Evolutionary conservation across 92 coral and sea anemone genomes (phyloP).

Genomic region (Phymanthus crucifer): DNA sequence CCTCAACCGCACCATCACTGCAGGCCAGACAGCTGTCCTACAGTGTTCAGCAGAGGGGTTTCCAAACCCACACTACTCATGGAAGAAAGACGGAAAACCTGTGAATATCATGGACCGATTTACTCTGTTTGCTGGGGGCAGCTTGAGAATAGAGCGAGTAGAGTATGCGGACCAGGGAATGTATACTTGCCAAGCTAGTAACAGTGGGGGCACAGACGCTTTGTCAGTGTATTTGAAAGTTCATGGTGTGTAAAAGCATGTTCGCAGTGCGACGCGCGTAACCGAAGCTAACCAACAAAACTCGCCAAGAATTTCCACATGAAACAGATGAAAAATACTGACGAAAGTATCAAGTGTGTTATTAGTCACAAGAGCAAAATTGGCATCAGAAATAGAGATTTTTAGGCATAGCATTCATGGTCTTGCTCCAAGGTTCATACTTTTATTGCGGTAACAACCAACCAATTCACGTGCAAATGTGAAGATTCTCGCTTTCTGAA

Average conservation of each 20-base stretch:
- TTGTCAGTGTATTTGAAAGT: slow-evolving; percentile 59
- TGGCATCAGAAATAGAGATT: no score
- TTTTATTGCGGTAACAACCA: no score
- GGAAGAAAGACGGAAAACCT: slow-evolving; percentile 67
- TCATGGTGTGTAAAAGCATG: slow-evolving; percentile 74
- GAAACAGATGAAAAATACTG: no score
- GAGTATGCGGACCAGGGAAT: slow-evolving; percentile 60
- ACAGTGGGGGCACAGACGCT: slow-evolving; percentile 52
- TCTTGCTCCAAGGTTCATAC: no score
- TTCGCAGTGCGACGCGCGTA: no score
- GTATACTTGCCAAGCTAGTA: slow-evolving; percentile 73
- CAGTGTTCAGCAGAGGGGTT: slow-evolving; percentile 86
- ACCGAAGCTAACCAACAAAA: no score
- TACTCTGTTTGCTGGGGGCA: slow-evolving; percentile 77
- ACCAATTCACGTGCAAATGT: no score
- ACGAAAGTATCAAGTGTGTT: no score
- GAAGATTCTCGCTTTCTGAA: no score
- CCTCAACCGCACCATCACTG: slow-evolving; percentile 52
- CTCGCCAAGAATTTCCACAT: no score
- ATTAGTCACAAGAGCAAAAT: no score
- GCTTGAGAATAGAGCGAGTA: slow-evolving; percentile 68
- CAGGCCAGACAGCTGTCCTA: slow-evolving; percentile 65
- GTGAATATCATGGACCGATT: slow-evolving; percentile 67
- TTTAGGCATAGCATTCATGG: no score
- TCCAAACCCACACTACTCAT: slow-evolving; percentile 80